Evolutionary conservation across 2,888 invertebrate species (phyloP).

Genomic region (Lepidocyrtoides sp.): DNA sequence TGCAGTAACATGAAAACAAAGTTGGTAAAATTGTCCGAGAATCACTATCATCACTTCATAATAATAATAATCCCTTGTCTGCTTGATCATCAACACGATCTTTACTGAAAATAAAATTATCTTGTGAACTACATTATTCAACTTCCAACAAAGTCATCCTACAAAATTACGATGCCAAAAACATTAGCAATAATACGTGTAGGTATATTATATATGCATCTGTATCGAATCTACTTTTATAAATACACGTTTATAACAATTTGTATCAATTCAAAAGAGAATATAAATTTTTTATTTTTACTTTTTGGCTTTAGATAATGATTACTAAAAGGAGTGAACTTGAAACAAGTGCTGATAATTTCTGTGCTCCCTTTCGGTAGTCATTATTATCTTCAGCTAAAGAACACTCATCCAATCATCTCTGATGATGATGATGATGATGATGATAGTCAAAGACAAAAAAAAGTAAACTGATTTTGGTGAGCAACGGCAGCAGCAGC

Average conservation of each 20-base stretch:
- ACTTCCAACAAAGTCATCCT: not conserved
- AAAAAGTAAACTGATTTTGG: not conserved
- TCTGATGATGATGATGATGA: not conserved
- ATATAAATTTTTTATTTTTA: not conserved
- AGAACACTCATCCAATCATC: not conserved
- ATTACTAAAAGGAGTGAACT: not conserved
- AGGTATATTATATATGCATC: too few species aligned
- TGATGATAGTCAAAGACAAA: not conserved
- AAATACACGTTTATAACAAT: not conserved
- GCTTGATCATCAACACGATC: conserved; percentile 41
- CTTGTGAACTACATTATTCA: conserved; percentile 26
- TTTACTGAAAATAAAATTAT: conserved; percentile 9
- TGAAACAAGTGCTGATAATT: not conserved
- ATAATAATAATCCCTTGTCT: not conserved
- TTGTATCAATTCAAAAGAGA: not conserved
- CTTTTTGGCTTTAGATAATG: conserved; percentile 5
- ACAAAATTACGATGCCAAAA: not conserved
- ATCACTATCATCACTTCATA: conserved; percentile 25
- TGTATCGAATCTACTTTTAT: too few species aligned
- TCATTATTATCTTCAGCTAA: not conserved
- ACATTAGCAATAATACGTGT: not conserved
- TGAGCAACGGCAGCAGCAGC: too few species aligned
- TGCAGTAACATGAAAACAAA: not conserved
- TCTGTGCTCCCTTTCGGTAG: conserved; percentile 27
- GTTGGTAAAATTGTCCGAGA: conserved; percentile 27